These are phyloP conservation scores for Piprites chloris DNA, from an alignment of 2,113 vertebrate genomes.

Conservation along the genomic window DNA sequence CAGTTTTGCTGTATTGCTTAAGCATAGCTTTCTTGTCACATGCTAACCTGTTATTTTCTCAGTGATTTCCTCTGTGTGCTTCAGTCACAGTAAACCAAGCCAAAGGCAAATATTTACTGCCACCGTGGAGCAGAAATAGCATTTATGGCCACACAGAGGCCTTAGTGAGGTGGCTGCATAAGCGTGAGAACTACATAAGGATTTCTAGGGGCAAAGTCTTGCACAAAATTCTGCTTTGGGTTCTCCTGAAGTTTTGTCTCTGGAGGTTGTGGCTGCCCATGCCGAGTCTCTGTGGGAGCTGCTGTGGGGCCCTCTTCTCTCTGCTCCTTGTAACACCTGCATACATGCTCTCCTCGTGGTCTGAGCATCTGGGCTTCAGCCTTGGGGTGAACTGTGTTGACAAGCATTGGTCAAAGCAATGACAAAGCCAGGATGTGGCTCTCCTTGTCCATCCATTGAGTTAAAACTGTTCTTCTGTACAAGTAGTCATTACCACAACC, in stretches of 20 bases:
- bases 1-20: not conserved
- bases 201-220: not conserved
- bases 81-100: not conserved
- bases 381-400: not conserved
- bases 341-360: rapidly evolving
- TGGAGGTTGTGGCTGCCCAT: not conserved
- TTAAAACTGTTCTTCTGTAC: not conserved
- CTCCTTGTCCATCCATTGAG: not conserved
- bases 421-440: not conserved
- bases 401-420: not conserved
- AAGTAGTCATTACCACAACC: not conserved
- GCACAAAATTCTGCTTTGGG: not conserved
- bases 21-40: not conserved
- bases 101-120: not conserved
- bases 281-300: rapidly evolving
- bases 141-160: not conserved
- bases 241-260: not conserved
- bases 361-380: not conserved
- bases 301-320: rapidly evolving
- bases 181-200: not conserved
- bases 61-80: not conserved
- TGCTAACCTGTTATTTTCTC: not conserved
- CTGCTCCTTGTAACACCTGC: rapidly evolving
- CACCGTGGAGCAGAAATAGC: not conserved
- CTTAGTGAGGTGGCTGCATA: not conserved